Conservation (phyloP, 2,888 invertebrate species). For the Macropis europaea region DNA sequence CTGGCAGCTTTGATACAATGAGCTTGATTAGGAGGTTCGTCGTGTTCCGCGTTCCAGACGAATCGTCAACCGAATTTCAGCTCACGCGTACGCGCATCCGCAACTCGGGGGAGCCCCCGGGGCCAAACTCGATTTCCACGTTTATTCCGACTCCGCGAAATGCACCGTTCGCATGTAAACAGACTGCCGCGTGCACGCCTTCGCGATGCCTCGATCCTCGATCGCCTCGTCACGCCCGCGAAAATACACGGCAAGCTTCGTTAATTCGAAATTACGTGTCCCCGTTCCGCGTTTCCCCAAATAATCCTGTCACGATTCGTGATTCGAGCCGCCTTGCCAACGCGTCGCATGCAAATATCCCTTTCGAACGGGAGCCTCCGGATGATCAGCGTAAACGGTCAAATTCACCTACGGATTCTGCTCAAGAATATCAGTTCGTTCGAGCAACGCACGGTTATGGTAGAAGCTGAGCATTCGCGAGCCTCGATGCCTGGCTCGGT, state of each 20-base stretch:
- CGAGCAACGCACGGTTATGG: no score
- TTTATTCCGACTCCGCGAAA: slow-evolving; percentile 38
- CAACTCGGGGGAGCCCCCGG: slow-evolving; percentile 25
- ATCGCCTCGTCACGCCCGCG: not conserved
- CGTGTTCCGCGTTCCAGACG: slow-evolving; percentile 18
- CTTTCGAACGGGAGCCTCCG: no score
- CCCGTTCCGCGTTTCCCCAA: not conserved
- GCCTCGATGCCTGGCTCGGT: no score
- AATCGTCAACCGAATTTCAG: slow-evolving; percentile 23
- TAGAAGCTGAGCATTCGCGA: no score
- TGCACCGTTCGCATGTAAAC: slow-evolving; percentile 39
- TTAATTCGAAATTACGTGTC: not conserved
- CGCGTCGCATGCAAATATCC: no score
- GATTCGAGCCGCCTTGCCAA: not conserved
- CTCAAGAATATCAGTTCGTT: no score
- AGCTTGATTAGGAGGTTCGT: slow-evolving; percentile 26
- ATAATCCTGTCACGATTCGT: not conserved
- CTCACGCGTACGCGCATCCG: slow-evolving; percentile 18
- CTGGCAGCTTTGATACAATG: slow-evolving; percentile 21
- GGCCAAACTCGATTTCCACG: slow-evolving; percentile 49
- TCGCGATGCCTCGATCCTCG: not conserved
- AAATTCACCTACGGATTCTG: no score
- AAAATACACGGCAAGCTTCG: not conserved
- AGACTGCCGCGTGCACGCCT: not conserved
- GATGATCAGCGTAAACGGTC: no score